Evolutionary conservation across 2,113 vertebrate genomes (phyloP).

Genomic region (Mus spicilegus): DNA sequence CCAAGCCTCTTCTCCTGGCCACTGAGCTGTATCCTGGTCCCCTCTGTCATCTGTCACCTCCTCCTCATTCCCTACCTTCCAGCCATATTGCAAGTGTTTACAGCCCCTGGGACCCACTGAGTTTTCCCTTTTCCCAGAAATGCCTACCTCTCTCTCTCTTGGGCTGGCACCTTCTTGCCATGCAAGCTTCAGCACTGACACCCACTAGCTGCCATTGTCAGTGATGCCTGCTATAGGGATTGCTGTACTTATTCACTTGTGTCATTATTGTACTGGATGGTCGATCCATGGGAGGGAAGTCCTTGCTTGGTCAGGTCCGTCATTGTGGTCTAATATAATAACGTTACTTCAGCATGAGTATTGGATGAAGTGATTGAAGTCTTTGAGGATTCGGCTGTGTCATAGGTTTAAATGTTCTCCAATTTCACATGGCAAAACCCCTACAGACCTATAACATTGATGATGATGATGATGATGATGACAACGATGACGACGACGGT

Average conservation of each 20-base stretch:
- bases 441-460: background rate
- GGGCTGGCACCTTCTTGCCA: background rate
- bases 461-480: background rate
- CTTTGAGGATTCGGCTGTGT: background rate
- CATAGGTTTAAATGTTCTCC: background rate
- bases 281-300: background rate
- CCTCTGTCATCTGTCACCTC: background rate
- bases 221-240: background rate
- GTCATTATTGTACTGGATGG: background rate
- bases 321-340: background rate
- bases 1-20: background rate
- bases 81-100: background rate
- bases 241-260: background rate
- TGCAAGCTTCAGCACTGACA: background rate
- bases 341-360: background rate
- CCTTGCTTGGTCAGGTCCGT: background rate
- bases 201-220: background rate
- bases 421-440: conserved; percentile 7
- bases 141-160: background rate
- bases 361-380: background rate
- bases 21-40: background rate
- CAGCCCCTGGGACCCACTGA: background rate
- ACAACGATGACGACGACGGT: background rate
- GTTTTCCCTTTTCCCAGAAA: background rate
- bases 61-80: background rate